These are phyloP conservation scores for Coracopsis vasa DNA, from an alignment of 2,113 vertebrate species.

Conservation along the genomic window DNA sequence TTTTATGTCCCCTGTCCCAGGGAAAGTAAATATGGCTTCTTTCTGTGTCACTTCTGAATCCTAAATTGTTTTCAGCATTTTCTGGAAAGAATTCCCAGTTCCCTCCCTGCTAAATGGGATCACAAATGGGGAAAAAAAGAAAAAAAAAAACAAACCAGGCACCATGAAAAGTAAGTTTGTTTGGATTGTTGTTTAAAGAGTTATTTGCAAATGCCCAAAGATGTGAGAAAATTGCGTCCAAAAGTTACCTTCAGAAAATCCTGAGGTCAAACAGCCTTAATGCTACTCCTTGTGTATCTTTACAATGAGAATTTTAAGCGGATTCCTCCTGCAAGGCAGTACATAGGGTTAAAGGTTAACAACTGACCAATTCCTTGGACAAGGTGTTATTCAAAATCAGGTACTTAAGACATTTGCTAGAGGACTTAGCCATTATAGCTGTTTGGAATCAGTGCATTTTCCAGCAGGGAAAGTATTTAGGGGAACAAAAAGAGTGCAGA, in stretches of 20 bases:
- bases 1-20: background rate
- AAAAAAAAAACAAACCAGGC: too few species aligned
- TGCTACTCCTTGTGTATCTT: slow-evolving; percentile 33
- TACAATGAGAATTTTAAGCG: slow-evolving; percentile 55
- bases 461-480: slow-evolving; percentile 64
- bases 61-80: background rate
- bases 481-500: slow-evolving; percentile 41
- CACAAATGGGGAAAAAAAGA: background rate
- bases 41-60: background rate
- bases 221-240: background rate
- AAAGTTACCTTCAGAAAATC: slow-evolving; percentile 55
- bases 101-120: background rate
- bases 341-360: slow-evolving; percentile 80
- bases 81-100: background rate
- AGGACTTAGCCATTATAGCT: slow-evolving; percentile 56
- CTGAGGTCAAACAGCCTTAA: slow-evolving; percentile 54
- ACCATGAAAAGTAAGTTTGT: background rate
- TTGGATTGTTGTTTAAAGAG: background rate
- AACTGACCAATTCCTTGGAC: slow-evolving; percentile 63
- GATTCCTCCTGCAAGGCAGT: slow-evolving; percentile 45
- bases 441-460: slow-evolving; percentile 64
- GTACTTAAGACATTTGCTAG: slow-evolving; percentile 76
- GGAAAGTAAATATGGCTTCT: background rate
- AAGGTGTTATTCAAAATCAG: slow-evolving; percentile 73
- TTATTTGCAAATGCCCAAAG: background rate